Base-by-base conservation (phyloP, 2,888 invertebrate genomes). In the Cheilosia soror region DNA sequence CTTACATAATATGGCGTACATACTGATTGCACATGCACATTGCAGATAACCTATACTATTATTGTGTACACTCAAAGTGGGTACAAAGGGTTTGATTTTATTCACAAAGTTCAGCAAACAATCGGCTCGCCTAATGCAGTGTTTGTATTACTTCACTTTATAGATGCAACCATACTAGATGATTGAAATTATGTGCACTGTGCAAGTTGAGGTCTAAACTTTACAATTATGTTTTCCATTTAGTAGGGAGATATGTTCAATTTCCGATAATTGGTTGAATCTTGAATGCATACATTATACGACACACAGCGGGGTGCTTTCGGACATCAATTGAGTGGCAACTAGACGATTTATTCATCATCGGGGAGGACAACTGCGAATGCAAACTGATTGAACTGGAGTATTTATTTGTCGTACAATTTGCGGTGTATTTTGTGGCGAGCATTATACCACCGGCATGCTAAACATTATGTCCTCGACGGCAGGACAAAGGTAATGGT, bases 201-300 rank as follows among this genome's bases (percentile, higher is more conserved):
- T 37, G 51, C 66, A 49, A 79, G 65, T 57, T 73, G 49, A 53
- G 40, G 44, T 62, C 47, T 33, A 68, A 73, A 75, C 66, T 55
- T 62, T 27, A 29, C 66, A 68, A 75, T 80, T 68, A 66, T 53
- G 13, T 5, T 51, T 68, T 80, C 68, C 37, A 75, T 57, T 75
- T 68, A 40, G 2, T 20, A 7, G 75, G 13, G 33, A 47, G 55
- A 63, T 81, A 55, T 69, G 68, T 68, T 49, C 55, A 81, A 63
- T 81, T 81, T 73, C 53, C 62, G 40, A 69, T 75, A 75, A 81
- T 81, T 80, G 60, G 62, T 53, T 60, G 55, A 47, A 78, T 44
- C 55, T 53, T 60, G 55, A 47, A 78, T 44, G 68, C 37, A 60
- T 20, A 7, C 33, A 7, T 27, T 29, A 29, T 29, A 11, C 29